Conservation (phyloP, 2,888 invertebrate genomes). For the Nomada ruficornis region DNA sequence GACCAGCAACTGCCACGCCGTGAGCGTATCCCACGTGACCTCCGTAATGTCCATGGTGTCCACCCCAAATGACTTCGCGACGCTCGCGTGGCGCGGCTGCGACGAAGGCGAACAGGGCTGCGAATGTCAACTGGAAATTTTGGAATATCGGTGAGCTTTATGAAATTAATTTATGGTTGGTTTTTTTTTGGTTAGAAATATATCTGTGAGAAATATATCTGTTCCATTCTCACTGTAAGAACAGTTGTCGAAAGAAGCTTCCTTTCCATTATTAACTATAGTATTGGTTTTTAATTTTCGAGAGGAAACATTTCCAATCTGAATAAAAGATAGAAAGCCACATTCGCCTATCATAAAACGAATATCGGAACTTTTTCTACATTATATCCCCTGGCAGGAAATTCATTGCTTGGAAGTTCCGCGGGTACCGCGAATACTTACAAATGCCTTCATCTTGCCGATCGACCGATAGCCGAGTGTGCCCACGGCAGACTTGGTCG, state of each 20-base stretch:
- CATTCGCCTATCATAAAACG: constrained; percentile 8
- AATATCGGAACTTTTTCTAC: not conserved
- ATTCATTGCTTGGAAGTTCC: constrained; percentile 48
- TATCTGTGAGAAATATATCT: not conserved
- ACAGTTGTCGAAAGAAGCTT: too few species aligned
- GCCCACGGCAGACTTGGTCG: constrained; percentile 70
- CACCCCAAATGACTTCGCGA: constrained; percentile 72
- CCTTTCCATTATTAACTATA: too few species aligned
- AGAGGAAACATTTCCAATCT: not conserved
- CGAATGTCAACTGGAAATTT: constrained; percentile 74
- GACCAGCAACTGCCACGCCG: constrained; percentile 79
- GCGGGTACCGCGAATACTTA: constrained; percentile 75
- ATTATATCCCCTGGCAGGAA: not conserved
- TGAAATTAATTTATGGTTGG: not conserved
- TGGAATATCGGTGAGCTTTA: constrained; percentile 32
- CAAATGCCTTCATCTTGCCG: constrained; percentile 82
- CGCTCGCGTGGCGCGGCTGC: constrained; percentile 73
- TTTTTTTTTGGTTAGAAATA: not conserved
- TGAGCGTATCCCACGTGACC: constrained; percentile 72
- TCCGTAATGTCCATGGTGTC: constrained; percentile 69
- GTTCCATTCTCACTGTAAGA: too few species aligned
- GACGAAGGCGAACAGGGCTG: constrained; percentile 73
- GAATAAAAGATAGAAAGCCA: not conserved
- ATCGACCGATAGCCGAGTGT: constrained; percentile 81
- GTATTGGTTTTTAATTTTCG: too few species aligned